A percentile compares a stretch with the other conserved stretches of the same genome.
phyloP scores from a whole-genome alignment of 2,797 vertebrate genomes.

The Microctenopoma stevenorrisi region DNA sequence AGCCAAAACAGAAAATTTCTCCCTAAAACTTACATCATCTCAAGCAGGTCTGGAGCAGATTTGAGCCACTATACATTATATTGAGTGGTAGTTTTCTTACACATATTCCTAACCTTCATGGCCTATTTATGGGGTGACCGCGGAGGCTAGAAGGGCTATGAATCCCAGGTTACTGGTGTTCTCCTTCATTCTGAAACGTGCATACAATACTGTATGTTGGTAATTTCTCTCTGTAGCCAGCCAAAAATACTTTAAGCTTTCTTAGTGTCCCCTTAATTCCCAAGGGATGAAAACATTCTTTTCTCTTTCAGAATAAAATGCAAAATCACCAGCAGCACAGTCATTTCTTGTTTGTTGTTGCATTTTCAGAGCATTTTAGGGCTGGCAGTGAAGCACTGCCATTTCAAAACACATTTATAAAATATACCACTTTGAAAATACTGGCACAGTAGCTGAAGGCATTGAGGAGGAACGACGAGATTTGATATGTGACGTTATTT shows the following conservation, averaged over 20 bases:
- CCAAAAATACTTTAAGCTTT: constrained; percentile 13
- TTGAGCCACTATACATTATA: constrained; percentile 22
- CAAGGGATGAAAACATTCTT: constrained; percentile 23
- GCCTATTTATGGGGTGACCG: no score
- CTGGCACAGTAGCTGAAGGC: constrained; percentile 74
- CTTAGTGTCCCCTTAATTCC: constrained; percentile 13
- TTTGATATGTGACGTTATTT: constrained; percentile 68
- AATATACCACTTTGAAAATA: constrained; percentile 71
- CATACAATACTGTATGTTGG: neutral
- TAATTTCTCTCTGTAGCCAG: constrained; percentile 13
- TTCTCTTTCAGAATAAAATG: constrained; percentile 31
- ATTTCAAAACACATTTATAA: constrained; percentile 64
- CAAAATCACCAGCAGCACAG: constrained; percentile 38
- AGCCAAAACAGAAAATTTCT: constrained; percentile 14
- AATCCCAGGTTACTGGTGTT: neutral
- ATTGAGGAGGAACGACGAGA: constrained; percentile 64
- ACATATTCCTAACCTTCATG: constrained; percentile 6
- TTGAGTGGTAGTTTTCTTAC: constrained; percentile 25
- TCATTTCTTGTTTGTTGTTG: constrained; percentile 43
- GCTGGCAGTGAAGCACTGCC: constrained; percentile 64
- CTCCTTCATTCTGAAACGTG: constrained; percentile 29
- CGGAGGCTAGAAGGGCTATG: no score
- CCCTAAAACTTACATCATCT: constrained; percentile 26
- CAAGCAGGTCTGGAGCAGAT: constrained; percentile 35
- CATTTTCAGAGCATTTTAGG: constrained; percentile 55